These are phyloP conservation scores for Caranx ignobilis DNA, from an alignment of 2,113 vertebrate genomes.

Conservation along the genomic window DNA sequence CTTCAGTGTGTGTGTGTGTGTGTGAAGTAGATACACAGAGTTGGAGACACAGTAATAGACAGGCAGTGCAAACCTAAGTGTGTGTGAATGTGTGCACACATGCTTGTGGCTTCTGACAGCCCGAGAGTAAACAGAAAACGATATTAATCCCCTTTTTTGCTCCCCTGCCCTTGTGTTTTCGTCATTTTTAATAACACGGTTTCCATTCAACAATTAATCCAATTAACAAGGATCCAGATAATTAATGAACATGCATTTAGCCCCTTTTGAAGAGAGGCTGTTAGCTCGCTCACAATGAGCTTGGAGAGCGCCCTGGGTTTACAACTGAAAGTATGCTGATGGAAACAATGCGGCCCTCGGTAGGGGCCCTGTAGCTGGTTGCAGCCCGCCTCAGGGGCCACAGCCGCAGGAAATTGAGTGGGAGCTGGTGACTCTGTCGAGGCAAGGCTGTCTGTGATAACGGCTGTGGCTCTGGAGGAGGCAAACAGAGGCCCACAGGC, in stretches of 20 bases:
- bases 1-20: constrained; percentile 48
- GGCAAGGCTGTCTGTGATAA: constrained; percentile 65
- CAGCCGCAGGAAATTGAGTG: constrained; percentile 39
- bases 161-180: constrained; percentile 80
- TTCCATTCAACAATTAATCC: constrained; percentile 86
- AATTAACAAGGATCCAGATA: constrained; percentile 84
- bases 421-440: constrained; percentile 47
- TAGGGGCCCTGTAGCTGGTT: constrained; percentile 51
- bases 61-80: constrained; percentile 21
- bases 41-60: constrained; percentile 21
- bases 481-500: constrained; percentile 64
- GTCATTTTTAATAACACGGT: constrained; percentile 85
- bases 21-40: constrained; percentile 44
- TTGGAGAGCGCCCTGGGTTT: constrained; percentile 68
- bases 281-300: constrained; percentile 69
- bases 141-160: constrained; percentile 78
- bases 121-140: constrained; percentile 65
- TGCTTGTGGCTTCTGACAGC: constrained; percentile 54
- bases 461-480: constrained; percentile 49
- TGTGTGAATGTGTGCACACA: constrained; percentile 12
- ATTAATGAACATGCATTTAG: constrained; percentile 80
- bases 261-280: constrained; percentile 77
- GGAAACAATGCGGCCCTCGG: constrained; percentile 63
- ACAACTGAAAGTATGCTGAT: constrained; percentile 54
- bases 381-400: constrained; percentile 50